phyloP scores from a whole-genome alignment of 30 jellyfish, hydroid and myxozoan genomes.

The Aurelia sp. region DNA sequence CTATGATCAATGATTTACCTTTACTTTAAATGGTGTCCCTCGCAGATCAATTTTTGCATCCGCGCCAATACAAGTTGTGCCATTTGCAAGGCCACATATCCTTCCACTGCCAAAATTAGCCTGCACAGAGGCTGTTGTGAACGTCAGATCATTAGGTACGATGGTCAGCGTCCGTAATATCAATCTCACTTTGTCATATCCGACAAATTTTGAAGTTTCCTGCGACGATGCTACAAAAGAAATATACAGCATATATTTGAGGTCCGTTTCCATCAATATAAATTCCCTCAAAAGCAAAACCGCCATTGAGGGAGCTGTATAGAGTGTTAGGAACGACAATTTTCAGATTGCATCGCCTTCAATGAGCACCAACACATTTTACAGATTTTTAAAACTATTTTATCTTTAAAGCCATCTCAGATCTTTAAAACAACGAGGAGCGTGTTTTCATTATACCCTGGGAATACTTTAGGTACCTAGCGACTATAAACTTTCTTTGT shows the following conservation, averaged over 20 bases:
- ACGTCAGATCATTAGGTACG: constrained; percentile 79
- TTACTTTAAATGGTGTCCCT: constrained; percentile 92
- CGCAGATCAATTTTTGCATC: constrained; percentile 84
- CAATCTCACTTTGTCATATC: constrained; percentile 66
- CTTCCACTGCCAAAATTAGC: constrained; percentile 79
- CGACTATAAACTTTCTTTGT: too few species aligned
- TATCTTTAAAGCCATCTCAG: too few species aligned
- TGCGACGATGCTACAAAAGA: background rate
- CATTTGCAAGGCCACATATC: constrained; percentile 64
- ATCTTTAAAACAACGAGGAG: too few species aligned
- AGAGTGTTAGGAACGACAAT: too few species aligned
- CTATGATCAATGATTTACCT: constrained; percentile 58
- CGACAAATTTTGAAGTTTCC: background rate
- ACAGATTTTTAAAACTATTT: too few species aligned
- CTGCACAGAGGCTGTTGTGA: constrained; percentile 49
- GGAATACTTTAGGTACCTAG: too few species aligned
- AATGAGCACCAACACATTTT: too few species aligned
- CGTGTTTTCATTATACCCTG: too few species aligned
- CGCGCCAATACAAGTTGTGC: constrained; percentile 73
- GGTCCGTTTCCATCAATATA: background rate
- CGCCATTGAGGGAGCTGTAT: too few species aligned
- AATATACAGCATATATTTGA: background rate
- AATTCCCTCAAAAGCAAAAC: too few species aligned
- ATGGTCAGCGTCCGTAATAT: constrained; percentile 60
- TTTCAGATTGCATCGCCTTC: too few species aligned